Conservation (phyloP, 1,140 invertebrate species). For the Alviniconcha marisindica region DNA sequence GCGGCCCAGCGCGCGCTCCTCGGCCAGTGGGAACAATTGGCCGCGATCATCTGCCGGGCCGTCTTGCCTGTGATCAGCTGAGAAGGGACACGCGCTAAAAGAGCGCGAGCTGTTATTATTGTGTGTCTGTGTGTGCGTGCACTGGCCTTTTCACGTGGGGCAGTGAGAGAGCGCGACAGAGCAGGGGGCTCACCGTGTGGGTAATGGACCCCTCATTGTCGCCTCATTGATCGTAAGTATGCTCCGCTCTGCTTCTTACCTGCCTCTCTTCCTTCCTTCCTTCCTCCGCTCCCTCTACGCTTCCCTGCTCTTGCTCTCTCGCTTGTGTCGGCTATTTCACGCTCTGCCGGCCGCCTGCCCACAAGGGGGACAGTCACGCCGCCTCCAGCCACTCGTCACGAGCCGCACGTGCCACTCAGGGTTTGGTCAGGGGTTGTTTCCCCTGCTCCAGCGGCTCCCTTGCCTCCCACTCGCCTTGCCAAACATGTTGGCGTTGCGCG, state of each 20-base stretch:
- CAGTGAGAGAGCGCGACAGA: background rate
- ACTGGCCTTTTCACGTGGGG: no score
- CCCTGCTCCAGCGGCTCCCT: background rate
- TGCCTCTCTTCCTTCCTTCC: background rate
- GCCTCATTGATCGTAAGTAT: background rate
- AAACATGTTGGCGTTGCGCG: background rate
- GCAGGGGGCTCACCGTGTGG: background rate
- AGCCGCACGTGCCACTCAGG: background rate
- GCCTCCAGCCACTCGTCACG: background rate
- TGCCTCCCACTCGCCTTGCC: background rate
- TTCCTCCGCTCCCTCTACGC: background rate
- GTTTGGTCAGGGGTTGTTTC: background rate
- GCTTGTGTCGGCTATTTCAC: background rate
- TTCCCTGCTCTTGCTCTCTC: background rate
- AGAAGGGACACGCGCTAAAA: background rate
- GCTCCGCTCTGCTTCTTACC: background rate
- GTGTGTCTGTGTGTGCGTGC: background rate
- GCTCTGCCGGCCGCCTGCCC: background rate
- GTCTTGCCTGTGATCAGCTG: slow-evolving; percentile 12
- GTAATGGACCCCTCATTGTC: background rate
- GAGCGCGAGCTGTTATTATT: background rate
- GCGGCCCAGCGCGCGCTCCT: background rate
- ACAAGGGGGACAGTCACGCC: background rate
- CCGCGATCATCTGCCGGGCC: background rate
- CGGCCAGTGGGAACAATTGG: background rate